phyloP scores from a whole-genome alignment of 2,113 vertebrate species.

The Castor canadensis region DNA sequence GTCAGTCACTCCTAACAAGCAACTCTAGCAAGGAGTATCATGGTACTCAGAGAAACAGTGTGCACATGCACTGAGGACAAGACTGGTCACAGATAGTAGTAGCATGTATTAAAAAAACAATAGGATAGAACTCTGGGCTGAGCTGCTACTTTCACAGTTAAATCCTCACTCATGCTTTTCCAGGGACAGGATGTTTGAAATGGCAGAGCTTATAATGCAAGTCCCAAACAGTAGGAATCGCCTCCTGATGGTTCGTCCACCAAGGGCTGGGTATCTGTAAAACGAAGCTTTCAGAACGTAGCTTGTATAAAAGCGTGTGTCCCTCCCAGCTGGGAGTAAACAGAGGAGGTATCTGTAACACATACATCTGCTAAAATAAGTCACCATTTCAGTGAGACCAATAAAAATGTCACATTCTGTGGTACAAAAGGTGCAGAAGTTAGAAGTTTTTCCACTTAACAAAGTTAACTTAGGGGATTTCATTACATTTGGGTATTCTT shows the following conservation, averaged over 20 bases:
- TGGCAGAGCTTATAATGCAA: rapidly evolving
- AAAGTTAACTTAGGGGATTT: background rate
- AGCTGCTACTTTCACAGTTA: background rate
- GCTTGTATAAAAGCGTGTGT: rapidly evolving
- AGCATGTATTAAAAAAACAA: no score
- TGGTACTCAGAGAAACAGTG: background rate
- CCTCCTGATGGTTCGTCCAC: rapidly evolving
- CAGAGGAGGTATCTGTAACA: background rate
- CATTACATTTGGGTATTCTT: rapidly evolving
- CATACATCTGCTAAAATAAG: rapidly evolving
- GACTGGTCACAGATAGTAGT: no score
- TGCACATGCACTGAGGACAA: rapidly evolving
- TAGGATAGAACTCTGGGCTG: rapidly evolving
- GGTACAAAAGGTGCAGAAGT: background rate
- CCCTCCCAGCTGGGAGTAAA: background rate
- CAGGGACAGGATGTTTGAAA: background rate
- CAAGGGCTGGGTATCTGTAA: rapidly evolving
- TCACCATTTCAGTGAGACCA: background rate
- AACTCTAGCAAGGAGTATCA: rapidly evolving
- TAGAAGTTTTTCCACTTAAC: background rate
- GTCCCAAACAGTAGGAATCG: rapidly evolving
- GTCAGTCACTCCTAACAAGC: background rate
- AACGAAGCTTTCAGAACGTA: background rate
- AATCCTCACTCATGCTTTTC: background rate
- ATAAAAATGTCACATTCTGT: no score